Evolutionary conservation across 1,140 invertebrate genomes (phyloP).

Genomic region (Drosophila nebulosa): DNA sequence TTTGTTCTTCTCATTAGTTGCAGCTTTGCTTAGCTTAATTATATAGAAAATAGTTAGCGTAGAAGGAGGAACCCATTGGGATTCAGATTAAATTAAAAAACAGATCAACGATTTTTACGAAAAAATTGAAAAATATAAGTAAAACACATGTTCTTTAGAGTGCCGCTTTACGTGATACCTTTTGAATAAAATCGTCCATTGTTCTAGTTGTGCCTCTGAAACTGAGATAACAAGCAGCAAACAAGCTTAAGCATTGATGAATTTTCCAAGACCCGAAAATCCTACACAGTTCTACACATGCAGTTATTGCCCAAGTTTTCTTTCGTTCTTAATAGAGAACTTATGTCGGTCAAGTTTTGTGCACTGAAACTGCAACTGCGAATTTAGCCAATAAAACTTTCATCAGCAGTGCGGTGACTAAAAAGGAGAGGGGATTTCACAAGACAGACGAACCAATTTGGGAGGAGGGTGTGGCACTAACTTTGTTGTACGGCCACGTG

Average conservation of each 20-base stretch:
- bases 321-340: neutral
- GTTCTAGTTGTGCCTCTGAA: neutral
- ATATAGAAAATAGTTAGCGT: neutral
- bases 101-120: neutral
- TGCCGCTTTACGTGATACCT: neutral
- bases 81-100: neutral
- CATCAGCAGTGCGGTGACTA: conserved; percentile 12
- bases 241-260: neutral
- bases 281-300: neutral
- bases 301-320: neutral
- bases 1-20: neutral
- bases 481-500: conserved; percentile 57
- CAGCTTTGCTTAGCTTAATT: neutral
- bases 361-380: conserved; percentile 31
- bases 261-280: neutral
- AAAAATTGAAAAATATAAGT: neutral
- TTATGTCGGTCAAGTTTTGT: conserved; percentile 46
- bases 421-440: conserved; percentile 2
- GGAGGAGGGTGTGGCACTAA: conserved; percentile 12
- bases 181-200: neutral
- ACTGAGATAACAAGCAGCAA: neutral
- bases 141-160: neutral
- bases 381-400: conserved; percentile 72
- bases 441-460: neutral
- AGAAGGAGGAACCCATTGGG: neutral